These are phyloP conservation scores for Caretta caretta DNA, from an alignment of 2,113 vertebrate genomes.

Conservation along the genomic window DNA sequence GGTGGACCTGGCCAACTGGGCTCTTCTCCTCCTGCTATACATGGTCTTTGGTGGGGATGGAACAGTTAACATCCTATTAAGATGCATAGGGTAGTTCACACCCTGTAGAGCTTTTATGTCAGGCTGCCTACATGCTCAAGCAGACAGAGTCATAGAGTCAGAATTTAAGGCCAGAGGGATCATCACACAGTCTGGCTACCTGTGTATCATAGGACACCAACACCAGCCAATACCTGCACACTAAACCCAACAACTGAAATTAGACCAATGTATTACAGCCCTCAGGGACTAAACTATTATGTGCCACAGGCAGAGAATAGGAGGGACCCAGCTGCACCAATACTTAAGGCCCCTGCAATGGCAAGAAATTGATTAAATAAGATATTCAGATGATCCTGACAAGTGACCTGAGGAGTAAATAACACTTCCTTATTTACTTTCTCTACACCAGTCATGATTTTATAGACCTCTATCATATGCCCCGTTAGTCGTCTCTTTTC, in stretches of 20 bases:
- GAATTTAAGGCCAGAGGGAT: neutral
- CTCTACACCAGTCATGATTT: too few relatives aligned
- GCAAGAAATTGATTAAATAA: neutral
- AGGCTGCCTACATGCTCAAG: neutral
- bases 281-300: neutral
- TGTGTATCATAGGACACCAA: neutral
- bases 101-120: neutral
- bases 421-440: too few relatives aligned
- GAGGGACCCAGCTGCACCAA: neutral
- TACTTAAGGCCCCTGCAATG: neutral
- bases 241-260: neutral
- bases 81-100: neutral
- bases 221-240: neutral
- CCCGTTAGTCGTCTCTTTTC: too few relatives aligned
- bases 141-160: neutral
- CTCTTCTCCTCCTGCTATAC: neutral
- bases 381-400: neutral
- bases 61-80: neutral
- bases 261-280: neutral
- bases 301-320: neutral
- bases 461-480: too few relatives aligned
- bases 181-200: neutral
- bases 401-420: neutral
- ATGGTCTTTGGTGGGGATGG: neutral
- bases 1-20: neutral